Evolutionary conservation across 2,888 invertebrate species (phyloP).

Genomic region (Hyposoter didymator): DNA sequence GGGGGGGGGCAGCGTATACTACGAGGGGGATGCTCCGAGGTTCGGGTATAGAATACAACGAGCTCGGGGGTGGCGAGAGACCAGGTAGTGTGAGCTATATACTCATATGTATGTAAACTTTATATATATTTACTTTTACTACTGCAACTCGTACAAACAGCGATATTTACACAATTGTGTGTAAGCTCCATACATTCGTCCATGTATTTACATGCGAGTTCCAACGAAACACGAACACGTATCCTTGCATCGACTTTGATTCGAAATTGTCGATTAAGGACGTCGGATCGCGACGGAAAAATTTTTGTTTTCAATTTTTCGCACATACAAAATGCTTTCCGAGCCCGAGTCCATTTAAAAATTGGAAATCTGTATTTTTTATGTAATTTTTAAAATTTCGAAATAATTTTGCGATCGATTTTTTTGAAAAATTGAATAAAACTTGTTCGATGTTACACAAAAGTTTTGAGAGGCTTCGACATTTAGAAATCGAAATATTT

Average conservation of each 20-base stretch:
- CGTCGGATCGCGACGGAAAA: too few relatives aligned
- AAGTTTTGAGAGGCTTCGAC: too few relatives aligned
- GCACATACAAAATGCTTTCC: too few relatives aligned
- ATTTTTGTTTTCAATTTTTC: too few relatives aligned
- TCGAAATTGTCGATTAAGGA: not conserved
- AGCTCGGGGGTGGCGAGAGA: conserved; percentile 7
- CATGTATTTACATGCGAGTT: not conserved
- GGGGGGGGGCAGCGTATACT: conserved; percentile 1
- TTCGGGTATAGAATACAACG: conserved; percentile 35
- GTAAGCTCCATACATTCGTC: not conserved
- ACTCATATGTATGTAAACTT: not conserved
- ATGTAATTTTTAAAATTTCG: too few relatives aligned
- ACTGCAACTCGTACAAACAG: not conserved
- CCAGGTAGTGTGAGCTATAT: not conserved
- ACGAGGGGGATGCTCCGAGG: conserved; percentile 19
- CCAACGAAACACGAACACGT: not conserved
- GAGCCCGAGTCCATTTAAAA: too few relatives aligned
- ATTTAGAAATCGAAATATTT: too few relatives aligned
- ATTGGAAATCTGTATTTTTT: not conserved
- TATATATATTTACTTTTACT: not conserved
- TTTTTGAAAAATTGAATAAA: too few relatives aligned
- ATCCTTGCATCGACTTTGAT: too few relatives aligned
- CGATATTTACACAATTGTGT: not conserved
- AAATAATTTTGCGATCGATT: too few relatives aligned
- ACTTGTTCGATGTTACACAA: too few relatives aligned